Percentiles rank a stretch among this genome's conserved stretches.
Conservation (phyloP, 2,888 invertebrate species). For the Bibio marci region DNA sequence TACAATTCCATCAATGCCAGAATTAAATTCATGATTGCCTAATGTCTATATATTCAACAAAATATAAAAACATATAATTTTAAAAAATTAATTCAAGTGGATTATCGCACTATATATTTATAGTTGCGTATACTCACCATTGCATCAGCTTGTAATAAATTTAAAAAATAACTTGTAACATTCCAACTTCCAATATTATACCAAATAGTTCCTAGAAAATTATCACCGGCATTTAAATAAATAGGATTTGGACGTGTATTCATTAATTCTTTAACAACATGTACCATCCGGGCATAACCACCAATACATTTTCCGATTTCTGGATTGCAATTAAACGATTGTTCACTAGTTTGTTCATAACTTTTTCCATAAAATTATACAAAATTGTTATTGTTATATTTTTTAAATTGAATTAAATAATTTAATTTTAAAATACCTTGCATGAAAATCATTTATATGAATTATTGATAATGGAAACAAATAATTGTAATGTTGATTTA, state of each 20-base stretch:
- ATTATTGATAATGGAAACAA: conserved; percentile 24
- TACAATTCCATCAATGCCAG: conserved; percentile 49
- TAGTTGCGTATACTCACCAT: conserved; percentile 56
- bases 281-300: conserved; percentile 47
- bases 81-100: too few relatives aligned
- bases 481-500: too few relatives aligned
- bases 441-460: conserved; percentile 27
- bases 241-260: conserved; percentile 36
- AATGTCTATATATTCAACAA: conserved; percentile 52
- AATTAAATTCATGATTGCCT: conserved; percentile 80
- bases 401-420: too few relatives aligned
- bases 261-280: conserved; percentile 33
- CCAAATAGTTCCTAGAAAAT: conserved; percentile 75
- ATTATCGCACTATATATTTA: too few relatives aligned
- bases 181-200: conserved; percentile 59
- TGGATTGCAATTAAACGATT: too few relatives aligned
- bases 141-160: conserved; percentile 55
- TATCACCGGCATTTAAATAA: conserved; percentile 67
- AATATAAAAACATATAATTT: conserved; percentile 36
- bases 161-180: conserved; percentile 56
- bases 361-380: too few relatives aligned
- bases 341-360: too few relatives aligned
- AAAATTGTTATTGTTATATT: too few relatives aligned
- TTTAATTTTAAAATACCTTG: conserved; percentile 22
- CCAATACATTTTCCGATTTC: conserved; percentile 41